A percentile compares a stretch with the other conserved stretches of the same genome.
Conservation (phyloP, 1,140 invertebrate genomes). For the Matsumurasca onukii region DNA sequence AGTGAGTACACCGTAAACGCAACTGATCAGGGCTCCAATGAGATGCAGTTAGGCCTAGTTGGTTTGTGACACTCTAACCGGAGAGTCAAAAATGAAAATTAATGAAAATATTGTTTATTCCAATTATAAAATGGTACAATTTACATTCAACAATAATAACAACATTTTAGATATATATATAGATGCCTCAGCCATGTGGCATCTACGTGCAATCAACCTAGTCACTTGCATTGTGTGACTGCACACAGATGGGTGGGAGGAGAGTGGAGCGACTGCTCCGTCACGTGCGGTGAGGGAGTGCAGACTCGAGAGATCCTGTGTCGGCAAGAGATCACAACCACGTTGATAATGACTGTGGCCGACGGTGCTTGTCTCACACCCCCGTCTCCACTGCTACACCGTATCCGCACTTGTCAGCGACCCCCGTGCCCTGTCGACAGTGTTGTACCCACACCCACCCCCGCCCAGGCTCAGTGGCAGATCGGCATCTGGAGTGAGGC, state of each 20-base stretch:
- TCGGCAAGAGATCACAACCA: slow-evolving; percentile 46
- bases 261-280: slow-evolving; percentile 41
- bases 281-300: slow-evolving; percentile 39
- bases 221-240: too few relatives aligned
- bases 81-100: too few relatives aligned
- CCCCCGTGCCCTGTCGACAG: slow-evolving; percentile 28
- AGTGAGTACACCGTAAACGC: slow-evolving; percentile 51
- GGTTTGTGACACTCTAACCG: too few relatives aligned
- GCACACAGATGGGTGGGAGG: slow-evolving; percentile 42
- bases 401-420: slow-evolving; percentile 33
- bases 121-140: too few relatives aligned
- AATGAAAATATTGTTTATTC: too few relatives aligned
- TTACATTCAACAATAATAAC: too few relatives aligned
- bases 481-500: slow-evolving; percentile 3
- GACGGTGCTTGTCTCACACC: slow-evolving; percentile 43
- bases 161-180: too few relatives aligned
- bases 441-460: background rate
- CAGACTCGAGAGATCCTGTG: slow-evolving; percentile 39
- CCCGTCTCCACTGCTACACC: slow-evolving; percentile 32
- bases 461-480: background rate
- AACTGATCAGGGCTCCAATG: too few relatives aligned
- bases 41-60: too few relatives aligned
- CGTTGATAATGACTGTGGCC: slow-evolving; percentile 48
- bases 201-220: too few relatives aligned
- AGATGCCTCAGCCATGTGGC: too few relatives aligned